These are phyloP conservation scores for Seira musarum DNA, from an alignment of 2,888 invertebrate genomes.

Conservation along the genomic window DNA sequence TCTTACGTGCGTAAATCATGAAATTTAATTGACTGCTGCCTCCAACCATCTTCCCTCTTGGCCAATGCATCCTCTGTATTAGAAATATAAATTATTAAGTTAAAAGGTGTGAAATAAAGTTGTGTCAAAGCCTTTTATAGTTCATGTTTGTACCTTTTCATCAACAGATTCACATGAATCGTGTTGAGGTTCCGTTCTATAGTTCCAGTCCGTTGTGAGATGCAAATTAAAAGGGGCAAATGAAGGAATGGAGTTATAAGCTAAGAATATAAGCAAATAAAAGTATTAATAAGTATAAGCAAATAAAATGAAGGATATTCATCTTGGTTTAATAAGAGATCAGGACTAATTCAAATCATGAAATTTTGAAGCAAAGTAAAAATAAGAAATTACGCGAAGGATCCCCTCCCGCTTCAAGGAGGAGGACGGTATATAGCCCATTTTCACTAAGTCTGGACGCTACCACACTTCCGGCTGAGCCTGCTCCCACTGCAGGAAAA, in stretches of 20 bases:
- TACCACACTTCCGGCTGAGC: constrained; percentile 22
- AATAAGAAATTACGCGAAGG: too few relatives aligned
- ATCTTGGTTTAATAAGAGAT: too few relatives aligned
- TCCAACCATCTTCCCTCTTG: constrained; percentile 45
- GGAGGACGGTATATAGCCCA: constrained; percentile 34
- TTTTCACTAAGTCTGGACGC: constrained; percentile 34
- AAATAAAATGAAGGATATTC: too few relatives aligned
- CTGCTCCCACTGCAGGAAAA: constrained; percentile 25
- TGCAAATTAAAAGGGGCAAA: constrained; percentile 47
- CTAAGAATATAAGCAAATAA: too few relatives aligned
- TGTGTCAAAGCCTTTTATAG: too few relatives aligned
- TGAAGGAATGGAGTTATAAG: constrained; percentile 35
- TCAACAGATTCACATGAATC: constrained; percentile 38
- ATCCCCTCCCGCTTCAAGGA: constrained; percentile 44
- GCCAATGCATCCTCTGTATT: constrained; percentile 47
- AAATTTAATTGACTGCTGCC: constrained; percentile 45
- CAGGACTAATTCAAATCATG: too few relatives aligned
- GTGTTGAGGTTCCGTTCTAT: constrained; percentile 33
- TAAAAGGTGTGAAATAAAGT: too few relatives aligned
- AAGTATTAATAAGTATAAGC: too few relatives aligned
- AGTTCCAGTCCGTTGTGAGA: constrained; percentile 37
- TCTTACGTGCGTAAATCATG: constrained; percentile 47
- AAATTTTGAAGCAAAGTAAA: too few relatives aligned
- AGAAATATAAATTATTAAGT: not conserved
- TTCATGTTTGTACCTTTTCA: constrained; percentile 26